Base-by-base conservation (phyloP, 2,888 invertebrate species). In the Bombylius discolor region DNA sequence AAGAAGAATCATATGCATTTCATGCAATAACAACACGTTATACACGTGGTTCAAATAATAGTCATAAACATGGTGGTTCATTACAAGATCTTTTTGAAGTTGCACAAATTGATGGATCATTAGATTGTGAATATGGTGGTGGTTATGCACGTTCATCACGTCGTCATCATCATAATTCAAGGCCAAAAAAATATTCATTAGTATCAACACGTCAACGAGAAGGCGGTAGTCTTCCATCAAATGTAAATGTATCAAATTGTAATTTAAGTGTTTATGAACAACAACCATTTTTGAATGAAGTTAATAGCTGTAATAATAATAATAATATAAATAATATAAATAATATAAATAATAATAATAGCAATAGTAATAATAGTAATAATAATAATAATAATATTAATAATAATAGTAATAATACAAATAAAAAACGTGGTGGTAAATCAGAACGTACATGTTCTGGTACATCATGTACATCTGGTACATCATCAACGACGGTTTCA, bases 201-300 rank as follows among this genome's bases (percentile, higher is more conserved):
- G 70, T 73, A 57, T 72, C 73, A 62, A 74, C 77, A 65, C 64
- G 73, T 49, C 83, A 83, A 67, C 77, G 81, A 46, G 84, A 84
- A 71, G 84, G 84, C 58, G 84, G 84, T 48, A 81, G 81, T 51
- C 67, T 81, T 62, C 81, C 81, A 3, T 78, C 77, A 57, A 79
- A 79, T 70, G 80, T 80, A 56, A 78, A 79, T 66, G 75, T 75
- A 34, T 73, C 77, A 11, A 62, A 63, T 60, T 63, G 65, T 54
- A 61, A 60, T 56, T 56, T 63, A 47, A 60, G 59, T 51, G 55
- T 64, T 57, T 62, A 63, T 58, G 67, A 67, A 53, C 59, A 63
- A 60, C 59, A 63, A 60, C 62, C 62, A 50, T 65, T 64, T 61
- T 60, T 58, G 58, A 60, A 62, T 57, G 65, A 65, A 47, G 62